A percentile compares a stretch with the other conserved stretches of the same genome.
These are phyloP conservation scores for Folsomia manolachei DNA, from an alignment of 2,888 invertebrate species.

Conservation along the genomic window DNA sequence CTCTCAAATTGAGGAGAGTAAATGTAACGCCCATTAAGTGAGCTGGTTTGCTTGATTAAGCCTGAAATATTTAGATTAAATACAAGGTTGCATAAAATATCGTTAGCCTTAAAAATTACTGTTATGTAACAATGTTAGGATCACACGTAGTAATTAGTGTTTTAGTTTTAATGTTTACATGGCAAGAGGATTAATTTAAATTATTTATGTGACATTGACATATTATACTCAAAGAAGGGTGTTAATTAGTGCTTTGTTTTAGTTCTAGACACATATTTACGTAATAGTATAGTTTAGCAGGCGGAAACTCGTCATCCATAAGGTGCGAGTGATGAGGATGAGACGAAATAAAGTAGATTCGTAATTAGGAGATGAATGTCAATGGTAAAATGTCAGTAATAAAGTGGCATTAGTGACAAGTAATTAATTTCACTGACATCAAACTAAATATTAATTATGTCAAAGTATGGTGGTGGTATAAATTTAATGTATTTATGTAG, in stretches of 20 bases:
- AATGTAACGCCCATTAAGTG: too few species aligned
- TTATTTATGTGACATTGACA: neutral
- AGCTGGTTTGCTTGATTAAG: too few species aligned
- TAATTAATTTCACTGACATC: neutral
- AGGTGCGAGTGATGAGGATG: neutral
- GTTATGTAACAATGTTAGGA: neutral
- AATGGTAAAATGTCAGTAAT: neutral
- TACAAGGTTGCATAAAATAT: neutral
- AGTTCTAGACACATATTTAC: neutral
- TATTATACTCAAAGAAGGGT: neutral
- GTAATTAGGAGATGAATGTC: neutral
- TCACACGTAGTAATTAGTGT: neutral
- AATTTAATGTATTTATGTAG: too few species aligned
- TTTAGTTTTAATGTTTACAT: neutral
- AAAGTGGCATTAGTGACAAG: neutral
- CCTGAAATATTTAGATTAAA: neutral
- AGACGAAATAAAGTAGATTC: neutral
- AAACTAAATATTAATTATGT: neutral
- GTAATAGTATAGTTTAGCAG: neutral
- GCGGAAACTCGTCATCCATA: neutral
- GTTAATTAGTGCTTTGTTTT: neutral
- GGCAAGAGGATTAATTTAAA: neutral
- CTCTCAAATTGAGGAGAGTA: neutral
- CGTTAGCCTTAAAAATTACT: neutral
- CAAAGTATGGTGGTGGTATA: neutral